A percentile compares a stretch with the other conserved stretches of the same genome.
These are phyloP conservation scores for Naja naja DNA, from an alignment of 2,113 vertebrate species.

Conservation along the genomic window DNA sequence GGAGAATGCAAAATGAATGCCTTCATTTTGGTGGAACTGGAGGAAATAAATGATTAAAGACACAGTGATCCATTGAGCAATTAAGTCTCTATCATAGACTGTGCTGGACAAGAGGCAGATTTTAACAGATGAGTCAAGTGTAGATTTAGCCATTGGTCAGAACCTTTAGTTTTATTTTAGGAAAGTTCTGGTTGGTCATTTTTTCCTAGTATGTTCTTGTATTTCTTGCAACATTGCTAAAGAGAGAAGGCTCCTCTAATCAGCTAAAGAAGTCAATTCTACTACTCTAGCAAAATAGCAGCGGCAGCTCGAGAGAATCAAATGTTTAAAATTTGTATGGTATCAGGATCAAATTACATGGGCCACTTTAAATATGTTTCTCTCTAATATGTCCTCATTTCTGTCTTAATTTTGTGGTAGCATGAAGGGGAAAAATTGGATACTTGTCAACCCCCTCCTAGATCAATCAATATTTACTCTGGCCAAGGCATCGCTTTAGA, in stretches of 20 bases:
- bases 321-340: neutral
- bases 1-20: too few relatives aligned
- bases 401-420: neutral
- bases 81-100: neutral
- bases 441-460: neutral
- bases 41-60: neutral
- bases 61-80: neutral
- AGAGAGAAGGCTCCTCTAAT: neutral
- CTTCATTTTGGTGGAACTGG: neutral
- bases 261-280: neutral
- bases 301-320: neutral
- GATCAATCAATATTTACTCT: neutral
- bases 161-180: neutral
- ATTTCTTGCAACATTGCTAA: neutral
- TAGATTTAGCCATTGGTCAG: neutral
- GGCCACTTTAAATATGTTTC: neutral
- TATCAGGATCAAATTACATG: neutral
- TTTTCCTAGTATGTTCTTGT: neutral
- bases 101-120: neutral
- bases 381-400: neutral
- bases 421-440: neutral
- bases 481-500: neutral
- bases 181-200: neutral
- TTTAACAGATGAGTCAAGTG: neutral
- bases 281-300: neutral